Evolutionary conservation across 64 coral and sea anemone species (phyloP), one percentile per base, ranked within the genome.

Genomic region (Pocillopora damicornis): DNA sequence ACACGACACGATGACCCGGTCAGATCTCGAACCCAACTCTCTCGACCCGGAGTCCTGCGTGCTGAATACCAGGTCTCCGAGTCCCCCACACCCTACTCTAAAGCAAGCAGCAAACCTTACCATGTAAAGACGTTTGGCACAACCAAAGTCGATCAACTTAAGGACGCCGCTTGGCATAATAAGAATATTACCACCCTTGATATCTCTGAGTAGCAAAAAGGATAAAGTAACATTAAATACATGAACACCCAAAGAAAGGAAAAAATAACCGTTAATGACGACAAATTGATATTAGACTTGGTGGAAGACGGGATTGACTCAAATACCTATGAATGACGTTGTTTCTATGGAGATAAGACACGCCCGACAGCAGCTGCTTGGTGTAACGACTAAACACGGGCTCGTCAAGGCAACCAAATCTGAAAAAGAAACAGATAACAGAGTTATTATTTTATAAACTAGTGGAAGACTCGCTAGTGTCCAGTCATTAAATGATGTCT

Each of bases 121-220:
- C 80, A 99, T 99, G 90, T 88, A 99, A 13, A 99, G 74, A 15
- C 93, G 93, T 85, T 99, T 99, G 18, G 97, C 97, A 37, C 97
- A 99, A 22, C 97, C 97, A 76, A 99, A 99, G 79, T 99, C 97
- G 34, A 99, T 99, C 77, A 99, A 73, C 58, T 99, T 99, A 20
- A 99, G 94, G 37, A 95, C 97, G 30, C 97, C 97, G 26, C 78
- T 95, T 0, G 90, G 83, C 93, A 91, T 99, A 23, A 99, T 63
- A 76, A 99, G 89, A 13, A 99, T 95, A 62, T 99, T 99, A 2
- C 97, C 97, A 15, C 93, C 97, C 51, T 99, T 99, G 85, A 99
- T 99, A 26, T 99, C 97, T 85, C 97, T 99, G 76, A 67, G 38
- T 1, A 89, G 56, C 4, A 23, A 63, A 63, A 63, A 63, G 12